Base-by-base conservation (phyloP, 2,797 vertebrate genomes). In the Enteromius trimaculatus region DNA sequence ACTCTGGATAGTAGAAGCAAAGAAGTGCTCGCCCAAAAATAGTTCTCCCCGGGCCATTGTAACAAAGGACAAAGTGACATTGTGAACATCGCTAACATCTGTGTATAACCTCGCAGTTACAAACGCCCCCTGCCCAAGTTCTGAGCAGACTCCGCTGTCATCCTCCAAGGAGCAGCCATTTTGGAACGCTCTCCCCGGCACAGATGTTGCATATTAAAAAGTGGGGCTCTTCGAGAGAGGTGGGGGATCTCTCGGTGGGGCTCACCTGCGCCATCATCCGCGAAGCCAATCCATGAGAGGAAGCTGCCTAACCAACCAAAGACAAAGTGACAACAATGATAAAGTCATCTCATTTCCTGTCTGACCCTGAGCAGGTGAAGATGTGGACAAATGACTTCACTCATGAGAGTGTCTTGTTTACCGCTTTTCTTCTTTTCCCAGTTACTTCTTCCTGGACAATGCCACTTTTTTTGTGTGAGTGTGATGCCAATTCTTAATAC, bases 161-260 rank as follows among this genome's bases (percentile, higher is more conserved):
- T 93, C 93, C 94, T 96, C 95, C 91, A 92, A 95, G 95, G 95
- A 95, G 92, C 94, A 94, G 95, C 94, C 95, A 94, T 95, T 96
- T 95, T 96, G 95, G 95, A 95, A 92, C 89, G 90, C 92, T 94
- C 92, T 94, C 93, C 92, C 83, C 90, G 92, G 93, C 94, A 95
- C 95, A 96, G 95, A 95, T 95, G 95, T 95, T 95, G 94, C 94
- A 95, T 95, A 95, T 95, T 94, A 95, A 95, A 95, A 95, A 95
- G 93, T 95, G 93, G 94, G 92, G 91, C 92, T 93, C 92, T 92
- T 93, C 90, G 87, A 93, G 92, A 66, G 90, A 89, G 90, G 89
- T 90, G 90, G 91, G 81, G 82, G 87, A 89, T 90, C 92, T 92
- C 93, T 95, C 94, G 80, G 89, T 71, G 93, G 94, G 91, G 90